Percentiles rank a stretch among this genome's conserved stretches.
Evolutionary conservation across 2,113 vertebrate species (phyloP).

Genomic region (Centropus unirufus): DNA sequence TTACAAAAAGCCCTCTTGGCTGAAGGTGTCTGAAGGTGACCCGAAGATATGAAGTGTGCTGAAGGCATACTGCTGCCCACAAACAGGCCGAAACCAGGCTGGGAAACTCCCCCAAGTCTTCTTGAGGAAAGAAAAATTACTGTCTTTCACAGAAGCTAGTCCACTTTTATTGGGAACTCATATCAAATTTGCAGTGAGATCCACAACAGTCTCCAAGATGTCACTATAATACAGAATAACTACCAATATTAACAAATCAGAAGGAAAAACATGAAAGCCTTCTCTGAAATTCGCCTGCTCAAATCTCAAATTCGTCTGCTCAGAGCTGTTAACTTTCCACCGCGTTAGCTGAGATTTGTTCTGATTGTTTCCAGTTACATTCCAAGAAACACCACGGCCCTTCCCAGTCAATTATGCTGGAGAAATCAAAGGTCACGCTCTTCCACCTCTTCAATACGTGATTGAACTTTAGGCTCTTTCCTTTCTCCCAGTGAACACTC

Average conservation of each 20-base stretch:
- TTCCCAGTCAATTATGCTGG: not conserved
- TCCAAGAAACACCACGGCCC: not conserved
- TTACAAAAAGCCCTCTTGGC: not conserved
- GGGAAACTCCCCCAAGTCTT: not conserved
- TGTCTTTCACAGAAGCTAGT: not conserved
- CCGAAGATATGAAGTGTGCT: accelerated
- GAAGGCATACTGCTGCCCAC: not conserved
- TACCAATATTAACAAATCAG: not conserved
- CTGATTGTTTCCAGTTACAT: not conserved
- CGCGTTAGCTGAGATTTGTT: not conserved
- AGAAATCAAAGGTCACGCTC: not conserved
- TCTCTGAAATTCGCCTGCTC: not conserved
- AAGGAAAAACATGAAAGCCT: not conserved
- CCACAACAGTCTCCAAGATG: not conserved
- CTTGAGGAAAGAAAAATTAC: not conserved
- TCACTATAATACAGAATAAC: not conserved
- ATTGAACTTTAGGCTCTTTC: not conserved
- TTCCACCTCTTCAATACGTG: not conserved
- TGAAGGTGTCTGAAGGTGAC: not conserved
- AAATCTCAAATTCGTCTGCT: not conserved
- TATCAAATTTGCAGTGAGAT: not conserved
- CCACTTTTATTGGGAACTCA: not conserved
- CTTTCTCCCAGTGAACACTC: not conserved
- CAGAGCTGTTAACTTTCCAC: not conserved
- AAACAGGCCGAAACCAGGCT: not conserved